Percentiles rank a stretch among this genome's conserved stretches.
These are phyloP conservation scores for Xanthia togata DNA, from an alignment of 2,888 invertebrate species.

Conservation along the genomic window DNA sequence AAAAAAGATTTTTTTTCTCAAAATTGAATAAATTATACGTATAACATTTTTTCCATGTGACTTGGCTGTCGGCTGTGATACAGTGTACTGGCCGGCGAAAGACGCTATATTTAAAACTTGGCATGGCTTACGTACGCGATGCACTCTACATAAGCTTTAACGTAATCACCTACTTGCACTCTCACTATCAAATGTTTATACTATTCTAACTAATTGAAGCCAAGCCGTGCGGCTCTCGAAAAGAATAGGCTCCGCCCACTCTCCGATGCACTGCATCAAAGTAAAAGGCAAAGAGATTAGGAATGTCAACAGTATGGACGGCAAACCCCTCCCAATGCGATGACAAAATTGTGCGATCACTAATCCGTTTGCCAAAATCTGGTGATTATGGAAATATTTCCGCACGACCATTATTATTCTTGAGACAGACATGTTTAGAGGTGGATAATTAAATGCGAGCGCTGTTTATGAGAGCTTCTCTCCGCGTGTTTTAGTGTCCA, in stretches of 20 bases:
- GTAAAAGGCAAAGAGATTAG: not conserved
- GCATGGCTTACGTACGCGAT: constrained; percentile 74
- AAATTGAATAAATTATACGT: constrained; percentile 46
- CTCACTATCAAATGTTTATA: constrained; percentile 62
- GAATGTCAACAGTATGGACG: constrained; percentile 4
- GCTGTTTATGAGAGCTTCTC: constrained; percentile 7
- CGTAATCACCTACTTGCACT: constrained; percentile 69
- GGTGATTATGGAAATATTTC: constrained; percentile 49
- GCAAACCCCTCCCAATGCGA: constrained; percentile 2
- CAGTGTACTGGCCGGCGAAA: constrained; percentile 74
- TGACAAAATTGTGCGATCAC: constrained; percentile 20
- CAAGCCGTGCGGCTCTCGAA: constrained; percentile 7
- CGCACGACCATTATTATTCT: constrained; percentile 24
- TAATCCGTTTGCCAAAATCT: constrained; percentile 40
- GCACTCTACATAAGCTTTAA: constrained; percentile 71
- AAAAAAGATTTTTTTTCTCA: constrained; percentile 16
- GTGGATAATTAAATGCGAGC: constrained; percentile 6
- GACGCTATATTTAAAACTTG: constrained; percentile 84
- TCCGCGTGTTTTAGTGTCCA: constrained; percentile 21
- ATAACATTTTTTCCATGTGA: constrained; percentile 74
- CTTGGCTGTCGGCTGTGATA: constrained; percentile 79
- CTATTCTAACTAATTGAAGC: constrained; percentile 39
- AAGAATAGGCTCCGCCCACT: constrained; percentile 9
- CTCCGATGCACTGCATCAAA: not conserved
- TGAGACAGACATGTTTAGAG: constrained; percentile 36